These are phyloP conservation scores for Morpho achilles DNA, from an alignment of 2,888 invertebrate species.

Conservation along the genomic window DNA sequence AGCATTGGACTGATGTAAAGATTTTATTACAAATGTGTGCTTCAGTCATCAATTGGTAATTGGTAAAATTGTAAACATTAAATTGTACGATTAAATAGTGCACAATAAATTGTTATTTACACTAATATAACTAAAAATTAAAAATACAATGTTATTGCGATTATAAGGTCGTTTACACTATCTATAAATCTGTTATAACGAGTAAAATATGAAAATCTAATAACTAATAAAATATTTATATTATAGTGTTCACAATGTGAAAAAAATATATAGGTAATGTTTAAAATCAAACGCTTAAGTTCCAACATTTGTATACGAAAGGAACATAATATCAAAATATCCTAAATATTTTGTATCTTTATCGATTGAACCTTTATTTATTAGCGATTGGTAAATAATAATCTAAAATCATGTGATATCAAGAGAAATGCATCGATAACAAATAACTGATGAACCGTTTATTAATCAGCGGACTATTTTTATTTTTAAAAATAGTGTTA, in stretches of 20 bases:
- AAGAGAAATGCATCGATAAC: too few species aligned
- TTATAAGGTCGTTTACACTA: slow-evolving; percentile 6
- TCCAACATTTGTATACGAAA: not conserved
- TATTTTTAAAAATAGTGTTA: too few species aligned
- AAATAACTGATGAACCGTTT: too few species aligned
- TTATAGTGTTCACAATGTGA: not conserved
- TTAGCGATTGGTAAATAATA: too few species aligned
- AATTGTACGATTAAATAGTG: slow-evolving; percentile 9
- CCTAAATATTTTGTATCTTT: not conserved
- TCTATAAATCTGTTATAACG: slow-evolving; percentile 8
- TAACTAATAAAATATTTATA: slow-evolving; percentile 11
- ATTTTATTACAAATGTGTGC: not conserved
- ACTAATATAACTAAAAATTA: slow-evolving; percentile 7
- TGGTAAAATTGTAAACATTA: not conserved
- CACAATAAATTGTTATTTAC: slow-evolving; percentile 13
- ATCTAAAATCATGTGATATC: too few species aligned
- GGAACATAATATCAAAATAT: not conserved
- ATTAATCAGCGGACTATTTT: too few species aligned
- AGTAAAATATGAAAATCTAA: slow-evolving; percentile 14
- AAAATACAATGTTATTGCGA: slow-evolving; percentile 18
- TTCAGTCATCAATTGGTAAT: not conserved
- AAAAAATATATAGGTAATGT: not conserved
- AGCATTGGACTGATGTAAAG: slow-evolving; percentile 8
- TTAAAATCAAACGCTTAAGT: not conserved
- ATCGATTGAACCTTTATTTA: too few species aligned